phyloP scores from a whole-genome alignment of 2,113 vertebrate genomes.

The Siphamia tubifer region DNA sequence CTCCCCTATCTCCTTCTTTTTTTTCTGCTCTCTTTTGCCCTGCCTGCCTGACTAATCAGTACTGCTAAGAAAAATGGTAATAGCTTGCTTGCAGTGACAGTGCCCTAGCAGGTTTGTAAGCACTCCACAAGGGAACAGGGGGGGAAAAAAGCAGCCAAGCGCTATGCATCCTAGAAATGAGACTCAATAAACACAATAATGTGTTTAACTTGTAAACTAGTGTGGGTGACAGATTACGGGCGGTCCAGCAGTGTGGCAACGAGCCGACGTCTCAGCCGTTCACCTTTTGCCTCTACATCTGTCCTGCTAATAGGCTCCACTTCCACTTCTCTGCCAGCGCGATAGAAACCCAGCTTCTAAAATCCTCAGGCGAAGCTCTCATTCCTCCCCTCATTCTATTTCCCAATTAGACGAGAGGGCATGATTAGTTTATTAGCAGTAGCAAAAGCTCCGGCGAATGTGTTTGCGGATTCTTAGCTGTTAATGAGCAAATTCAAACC shows the following conservation, averaged over 20 bases:
- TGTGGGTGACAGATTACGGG: conserved; percentile 67
- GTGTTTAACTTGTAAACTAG: conserved; percentile 81
- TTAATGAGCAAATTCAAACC: conserved; percentile 85
- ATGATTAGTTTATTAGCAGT: conserved; percentile 83
- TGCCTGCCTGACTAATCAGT: conserved; percentile 55
- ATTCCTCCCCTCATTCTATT: conserved; percentile 71
- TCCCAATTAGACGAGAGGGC: conserved; percentile 80
- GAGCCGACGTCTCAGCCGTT: conserved; percentile 66
- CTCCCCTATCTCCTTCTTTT: conserved; percentile 11
- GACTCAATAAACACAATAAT: conserved; percentile 72
- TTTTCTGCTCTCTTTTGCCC: conserved; percentile 12
- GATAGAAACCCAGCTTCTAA: conserved; percentile 49
- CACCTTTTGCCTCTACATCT: conserved; percentile 78
- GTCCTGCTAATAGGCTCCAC: conserved; percentile 76
- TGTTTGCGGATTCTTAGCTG: conserved; percentile 82
- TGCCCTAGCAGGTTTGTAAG: conserved; percentile 57
- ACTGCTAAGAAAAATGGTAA: conserved; percentile 60
- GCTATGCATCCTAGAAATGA: conserved; percentile 64
- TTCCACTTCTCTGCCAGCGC: conserved; percentile 44
- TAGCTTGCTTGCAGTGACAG: conserved; percentile 63
- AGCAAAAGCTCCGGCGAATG: conserved; percentile 77
- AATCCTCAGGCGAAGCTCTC: conserved; percentile 62
- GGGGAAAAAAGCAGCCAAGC: conserved; percentile 1
- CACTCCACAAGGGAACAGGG: conserved; percentile 33
- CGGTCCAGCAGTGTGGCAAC: conserved; percentile 53